Percentiles rank a stretch among this genome's conserved stretches.
Conservation (phyloP, 92 coral and sea anemone species). For the Parazoanthus atlanticus region DNA sequence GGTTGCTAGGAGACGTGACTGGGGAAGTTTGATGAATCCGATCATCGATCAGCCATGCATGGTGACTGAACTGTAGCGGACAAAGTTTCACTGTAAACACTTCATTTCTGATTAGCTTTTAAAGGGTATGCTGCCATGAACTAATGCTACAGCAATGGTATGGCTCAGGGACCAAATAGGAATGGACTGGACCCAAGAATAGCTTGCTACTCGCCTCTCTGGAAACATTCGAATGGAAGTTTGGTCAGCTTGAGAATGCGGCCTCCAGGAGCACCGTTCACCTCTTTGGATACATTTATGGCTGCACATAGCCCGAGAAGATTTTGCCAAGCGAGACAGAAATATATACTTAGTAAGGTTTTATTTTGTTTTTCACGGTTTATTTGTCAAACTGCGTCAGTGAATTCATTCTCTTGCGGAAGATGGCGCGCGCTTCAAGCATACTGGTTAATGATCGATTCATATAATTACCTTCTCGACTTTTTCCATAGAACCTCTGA, state of each 20-base stretch:
- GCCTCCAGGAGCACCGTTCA: constrained; percentile 76
- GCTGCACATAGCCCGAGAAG: constrained; percentile 95
- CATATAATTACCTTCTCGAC: not conserved
- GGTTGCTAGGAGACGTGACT: not conserved
- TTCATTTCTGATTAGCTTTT: constrained; percentile 32
- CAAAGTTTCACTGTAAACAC: constrained; percentile 36
- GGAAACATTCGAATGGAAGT: constrained; percentile 86
- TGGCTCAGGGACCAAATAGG: constrained; percentile 79
- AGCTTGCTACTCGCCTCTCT: constrained; percentile 78
- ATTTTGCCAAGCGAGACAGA: constrained; percentile 89
- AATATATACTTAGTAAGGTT: constrained; percentile 87
- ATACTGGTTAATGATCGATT: too few species aligned
- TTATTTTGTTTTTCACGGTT: not conserved
- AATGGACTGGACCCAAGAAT: constrained; percentile 66
- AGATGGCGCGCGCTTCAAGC: constrained; percentile 4
- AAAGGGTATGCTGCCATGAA: constrained; percentile 42
- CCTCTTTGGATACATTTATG: constrained; percentile 95
- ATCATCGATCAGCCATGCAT: not conserved
- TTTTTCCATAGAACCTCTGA: constrained; percentile 76
- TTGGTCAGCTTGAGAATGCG: constrained; percentile 84
- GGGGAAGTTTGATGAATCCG: not conserved
- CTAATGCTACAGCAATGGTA: constrained; percentile 62
- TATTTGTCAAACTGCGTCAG: not conserved
- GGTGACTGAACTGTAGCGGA: not conserved
- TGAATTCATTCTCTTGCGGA: not conserved